Conservation (phyloP, 2,113 vertebrate species). For the Petromus typicus region DNA sequence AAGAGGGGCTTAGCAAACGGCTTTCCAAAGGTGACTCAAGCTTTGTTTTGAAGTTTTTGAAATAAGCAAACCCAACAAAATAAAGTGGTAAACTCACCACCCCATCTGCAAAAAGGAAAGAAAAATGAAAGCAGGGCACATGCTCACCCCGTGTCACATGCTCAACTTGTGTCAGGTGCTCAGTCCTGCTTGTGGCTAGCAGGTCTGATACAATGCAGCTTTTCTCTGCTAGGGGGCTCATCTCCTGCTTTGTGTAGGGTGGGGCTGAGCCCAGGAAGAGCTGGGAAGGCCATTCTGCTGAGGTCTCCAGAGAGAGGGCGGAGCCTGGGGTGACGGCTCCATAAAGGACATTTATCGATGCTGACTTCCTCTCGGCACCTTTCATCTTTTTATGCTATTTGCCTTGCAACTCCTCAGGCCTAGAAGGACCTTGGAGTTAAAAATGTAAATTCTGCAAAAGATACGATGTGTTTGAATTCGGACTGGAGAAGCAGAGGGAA, state of each 20-base stretch:
- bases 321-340: conserved; percentile 82
- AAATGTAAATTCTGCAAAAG: conserved; percentile 63
- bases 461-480: conserved; percentile 73
- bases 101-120: background rate
- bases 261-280: background rate
- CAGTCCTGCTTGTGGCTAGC: too few relatives aligned
- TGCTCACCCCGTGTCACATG: background rate
- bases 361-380: conserved; percentile 86
- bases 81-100: background rate
- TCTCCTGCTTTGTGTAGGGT: background rate
- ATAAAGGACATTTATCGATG: conserved; percentile 86
- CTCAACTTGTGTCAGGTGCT: too few relatives aligned
- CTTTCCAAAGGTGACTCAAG: background rate
- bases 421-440: conserved; percentile 80
- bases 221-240: background rate
- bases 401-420: conserved; percentile 87
- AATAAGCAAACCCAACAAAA: background rate
- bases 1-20: background rate
- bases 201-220: background rate
- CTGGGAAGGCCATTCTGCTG: background rate
- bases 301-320: conserved; percentile 47
- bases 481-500: background rate
- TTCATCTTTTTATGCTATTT: conserved; percentile 90
- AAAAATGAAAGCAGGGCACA: background rate
- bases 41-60: background rate